These are phyloP conservation scores for Brachionus manjavacas DNA, from an alignment of 1,140 invertebrate genomes.

Conservation along the genomic window DNA sequence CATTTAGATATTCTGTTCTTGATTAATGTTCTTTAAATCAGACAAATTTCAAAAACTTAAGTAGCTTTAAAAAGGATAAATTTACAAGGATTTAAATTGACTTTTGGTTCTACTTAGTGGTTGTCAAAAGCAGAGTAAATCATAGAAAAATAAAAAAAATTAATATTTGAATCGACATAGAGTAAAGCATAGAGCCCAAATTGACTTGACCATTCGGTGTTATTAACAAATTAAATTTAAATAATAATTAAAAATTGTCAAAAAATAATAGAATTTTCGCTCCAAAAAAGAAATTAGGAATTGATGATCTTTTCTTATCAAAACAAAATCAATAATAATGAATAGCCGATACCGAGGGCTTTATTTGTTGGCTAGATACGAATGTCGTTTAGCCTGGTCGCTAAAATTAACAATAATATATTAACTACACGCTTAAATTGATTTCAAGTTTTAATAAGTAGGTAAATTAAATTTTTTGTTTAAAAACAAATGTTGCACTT, in stretches of 20 bases:
- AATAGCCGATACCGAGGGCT: not conserved
- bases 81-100: not conserved
- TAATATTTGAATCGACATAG: not conserved
- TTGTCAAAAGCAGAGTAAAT: not conserved
- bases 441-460: constrained; percentile 24
- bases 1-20: not conserved
- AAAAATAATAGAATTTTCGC: constrained; percentile 18
- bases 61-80: not conserved
- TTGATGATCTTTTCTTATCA: constrained; percentile 36
- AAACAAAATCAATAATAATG: constrained; percentile 12
- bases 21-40: not conserved
- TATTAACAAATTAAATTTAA: constrained; percentile 10
- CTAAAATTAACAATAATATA: constrained; percentile 6
- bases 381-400: constrained; percentile 17
- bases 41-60: not conserved
- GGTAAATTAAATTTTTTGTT: constrained; percentile 38
- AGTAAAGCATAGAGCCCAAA: not conserved
- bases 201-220: constrained; percentile 25
- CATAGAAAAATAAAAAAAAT: not conserved
- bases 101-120: not conserved
- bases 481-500: constrained; percentile 32
- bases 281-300: not conserved
- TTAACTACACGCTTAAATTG: constrained; percentile 27
- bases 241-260: constrained; percentile 39
- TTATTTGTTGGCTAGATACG: constrained; percentile 1